Evolutionary conservation across 2,113 vertebrate species (phyloP), one percentile per base, ranked within the genome.

Genomic region (Bucco capensis): DNA sequence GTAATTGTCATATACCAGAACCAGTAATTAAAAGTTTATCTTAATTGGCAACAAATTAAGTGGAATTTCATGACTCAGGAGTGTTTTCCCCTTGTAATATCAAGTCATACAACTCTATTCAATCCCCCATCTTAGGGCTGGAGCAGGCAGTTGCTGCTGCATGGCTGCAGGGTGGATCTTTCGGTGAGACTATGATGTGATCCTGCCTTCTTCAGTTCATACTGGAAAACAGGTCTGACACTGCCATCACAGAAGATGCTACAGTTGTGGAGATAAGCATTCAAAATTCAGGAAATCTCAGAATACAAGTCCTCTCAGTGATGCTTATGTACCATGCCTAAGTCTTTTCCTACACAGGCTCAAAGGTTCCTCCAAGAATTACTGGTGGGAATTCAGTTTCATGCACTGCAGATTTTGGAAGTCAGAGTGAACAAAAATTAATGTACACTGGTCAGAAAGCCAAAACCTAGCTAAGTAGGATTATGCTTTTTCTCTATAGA

Each of bases 151-250:
- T 65, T 23, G 72, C 42, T 3, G 1, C 18, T 49, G 33, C 23
- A 19, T 19, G n/a, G 14, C 27, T 4, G 1, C 8, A 42, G 40
- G 35, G 3, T 33, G 35, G 44, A 72, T 30, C 76, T 72, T 38
- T 60, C 51, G 50, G 35, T 0, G 1, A 78, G 62, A 79, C 25
- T 14, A 23, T 4, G 23, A 40, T 1, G 2, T 44, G 21, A 14
- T 83, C 49, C 54, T 76, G 28, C 14, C 37, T 74, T 74, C 25
- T 44, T 66, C 56, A 49, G 50, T 53, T 89, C 54, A 28, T 16
- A 23, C n/a, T 7, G 62, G 19, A 35, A 83, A 74, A 77, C 0
- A 67, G 19, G 30, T 14, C n/a, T 19, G 46, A 22, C 5, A 14
- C 7, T 11, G 23, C 13, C 16, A 40, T 27, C 2, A 1, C n/a